These are phyloP conservation scores for Craniophora ligustri DNA, from an alignment of 2,888 invertebrate genomes.

Conservation along the genomic window DNA sequence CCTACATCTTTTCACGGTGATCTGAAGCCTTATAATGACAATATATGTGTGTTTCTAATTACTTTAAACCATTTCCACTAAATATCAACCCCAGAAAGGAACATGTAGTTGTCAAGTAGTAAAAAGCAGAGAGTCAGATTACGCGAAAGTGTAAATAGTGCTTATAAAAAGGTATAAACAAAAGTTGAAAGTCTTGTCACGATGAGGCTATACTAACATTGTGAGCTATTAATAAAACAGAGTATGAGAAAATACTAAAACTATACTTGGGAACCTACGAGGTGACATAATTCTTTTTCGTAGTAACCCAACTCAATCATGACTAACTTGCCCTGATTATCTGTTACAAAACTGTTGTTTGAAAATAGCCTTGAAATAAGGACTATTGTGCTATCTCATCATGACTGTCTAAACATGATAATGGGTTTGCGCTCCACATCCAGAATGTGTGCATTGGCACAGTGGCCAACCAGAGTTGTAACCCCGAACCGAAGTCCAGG, in stretches of 20 bases:
- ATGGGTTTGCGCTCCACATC: conserved; percentile 27
- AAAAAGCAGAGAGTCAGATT: conserved; percentile 25
- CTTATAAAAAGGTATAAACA: no score
- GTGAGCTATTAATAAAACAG: no score
- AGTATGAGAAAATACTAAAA: no score
- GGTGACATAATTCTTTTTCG: no score
- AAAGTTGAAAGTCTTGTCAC: conserved; percentile 8
- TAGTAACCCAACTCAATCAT: no score
- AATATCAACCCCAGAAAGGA: conserved; percentile 30
- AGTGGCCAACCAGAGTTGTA: conserved; percentile 11
- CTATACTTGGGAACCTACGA: no score
- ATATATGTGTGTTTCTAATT: conserved; percentile 2
- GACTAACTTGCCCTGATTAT: no score
- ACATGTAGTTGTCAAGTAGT: conserved; percentile 41
- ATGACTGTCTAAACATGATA: conserved; percentile 23
- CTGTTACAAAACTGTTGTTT: background rate
- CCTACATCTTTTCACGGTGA: conserved; percentile 10
- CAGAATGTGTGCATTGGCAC: conserved; percentile 10
- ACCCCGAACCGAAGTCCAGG: conserved; percentile 12
- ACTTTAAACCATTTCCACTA: conserved; percentile 16
- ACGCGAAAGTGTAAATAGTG: no score
- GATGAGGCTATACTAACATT: conserved; percentile 27
- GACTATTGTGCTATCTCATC: conserved; percentile 29
- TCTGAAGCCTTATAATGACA: background rate
- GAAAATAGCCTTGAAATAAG: conserved; percentile 8